Evolutionary conservation across 2,113 vertebrate genomes (phyloP), one percentile per base, ranked within the genome.

Genomic region (Notothenia coriiceps): DNA sequence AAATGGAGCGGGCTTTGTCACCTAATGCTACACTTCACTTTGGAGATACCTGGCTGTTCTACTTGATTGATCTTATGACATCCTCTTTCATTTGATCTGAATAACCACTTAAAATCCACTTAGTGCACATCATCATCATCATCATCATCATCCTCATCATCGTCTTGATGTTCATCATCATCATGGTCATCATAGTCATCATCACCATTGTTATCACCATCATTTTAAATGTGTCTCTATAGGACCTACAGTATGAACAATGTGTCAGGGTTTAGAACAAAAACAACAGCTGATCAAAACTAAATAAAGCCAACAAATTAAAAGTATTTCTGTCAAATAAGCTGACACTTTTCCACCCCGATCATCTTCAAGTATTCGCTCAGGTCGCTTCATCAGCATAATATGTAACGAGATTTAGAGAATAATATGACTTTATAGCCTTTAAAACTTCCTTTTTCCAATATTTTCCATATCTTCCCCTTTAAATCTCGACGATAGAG

Each of bases 11-110:
- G 35, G 44, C 51, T 52, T 3, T 59, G 59, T 62, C 57, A 70
- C 17, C 11, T 55, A 77, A 75, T 51, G 33, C 47, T 47, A 18
- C 40, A 46, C 5, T 56, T 82, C 54, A 29, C 43, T 66, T 62
- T 44, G 17, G 52, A n/a, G 43, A 25, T 46, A 18, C 47, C 66
- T 33, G 54, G 10, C 7, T 1, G 6, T 7, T 65, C 55, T 2
- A 75, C 20, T 40, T 54, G 35, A 64, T 35, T 69, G n/a, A 77
- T 77, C 20, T 47, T 52, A 20, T 20, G 33, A 29, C 15, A 18
- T 12, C 14, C 12, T 33, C 74, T 61, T 52, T 56, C 71, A 67
- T 22, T 59, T 75, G 6, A 20, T 69, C 15, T 50, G 55, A 57
- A n/a, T 72, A 22, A 40, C 4, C 14, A 68, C n/a, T 73, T 77